Evolutionary conservation across 1,140 invertebrate species (phyloP).

Genomic region (Holcopasites calliopsidis): DNA sequence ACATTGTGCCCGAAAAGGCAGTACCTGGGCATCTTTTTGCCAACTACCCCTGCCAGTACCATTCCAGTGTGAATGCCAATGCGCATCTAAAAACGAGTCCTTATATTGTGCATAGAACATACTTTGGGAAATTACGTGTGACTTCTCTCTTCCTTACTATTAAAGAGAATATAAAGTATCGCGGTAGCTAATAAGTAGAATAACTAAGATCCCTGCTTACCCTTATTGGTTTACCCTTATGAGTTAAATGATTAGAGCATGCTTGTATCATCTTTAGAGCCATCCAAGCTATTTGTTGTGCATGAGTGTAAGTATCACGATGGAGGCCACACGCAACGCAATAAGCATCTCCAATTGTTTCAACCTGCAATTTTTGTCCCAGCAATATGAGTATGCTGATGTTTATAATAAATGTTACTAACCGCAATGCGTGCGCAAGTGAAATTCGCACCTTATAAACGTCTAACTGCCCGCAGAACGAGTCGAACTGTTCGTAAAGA

Average conservation of each 20-base stretch:
- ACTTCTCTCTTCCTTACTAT: not conserved
- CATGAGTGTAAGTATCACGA: conserved; percentile 89
- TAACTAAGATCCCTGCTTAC: conserved; percentile 78
- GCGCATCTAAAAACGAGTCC: conserved; percentile 88
- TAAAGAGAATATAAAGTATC: too few relatives aligned
- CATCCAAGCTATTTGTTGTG: conserved; percentile 98
- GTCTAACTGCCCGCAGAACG: conserved; percentile 92
- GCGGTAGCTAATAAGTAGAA: not conserved
- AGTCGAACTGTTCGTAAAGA: conserved; percentile 95
- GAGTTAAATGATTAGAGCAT: conserved; percentile 91
- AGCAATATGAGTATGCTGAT: too few relatives aligned
- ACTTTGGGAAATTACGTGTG: not conserved
- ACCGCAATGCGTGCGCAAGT: too few relatives aligned
- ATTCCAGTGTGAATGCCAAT: conserved; percentile 95
- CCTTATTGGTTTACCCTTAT: conserved; percentile 94
- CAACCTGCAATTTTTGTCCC: conserved; percentile 84
- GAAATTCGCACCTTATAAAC: conserved; percentile 91
- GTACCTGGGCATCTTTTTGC: conserved; percentile 94
- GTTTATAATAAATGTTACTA: not conserved
- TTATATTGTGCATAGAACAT: not conserved
- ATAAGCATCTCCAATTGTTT: conserved; percentile 97
- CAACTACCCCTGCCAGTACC: conserved; percentile 93
- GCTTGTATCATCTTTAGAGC: conserved; percentile 94
- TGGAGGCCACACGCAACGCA: conserved; percentile 96
- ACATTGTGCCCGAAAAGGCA: conserved; percentile 96